Evolutionary conservation across 1,140 invertebrate genomes (phyloP).

Genomic region (Eulimnadia texana): DNA sequence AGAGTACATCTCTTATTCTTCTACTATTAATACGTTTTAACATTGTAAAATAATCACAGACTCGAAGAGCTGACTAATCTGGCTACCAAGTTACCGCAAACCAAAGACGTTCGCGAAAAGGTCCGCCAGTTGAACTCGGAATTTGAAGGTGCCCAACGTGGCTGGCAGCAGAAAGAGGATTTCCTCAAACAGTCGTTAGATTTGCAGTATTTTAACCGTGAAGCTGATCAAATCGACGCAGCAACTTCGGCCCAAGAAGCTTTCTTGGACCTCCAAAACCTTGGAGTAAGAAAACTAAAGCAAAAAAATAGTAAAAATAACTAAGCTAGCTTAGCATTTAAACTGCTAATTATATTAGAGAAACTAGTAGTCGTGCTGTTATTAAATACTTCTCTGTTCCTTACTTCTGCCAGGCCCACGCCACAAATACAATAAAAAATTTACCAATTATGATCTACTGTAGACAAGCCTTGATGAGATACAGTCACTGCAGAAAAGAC

Average conservation of each 20-base stretch:
- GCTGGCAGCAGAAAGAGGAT: constrained; percentile 66
- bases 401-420: no score
- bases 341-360: no score
- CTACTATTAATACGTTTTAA: neutral
- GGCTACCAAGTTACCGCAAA: constrained; percentile 13
- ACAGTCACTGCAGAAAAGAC: constrained; percentile 80
- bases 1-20: constrained; percentile 38
- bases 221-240: constrained; percentile 94
- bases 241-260: constrained; percentile 84
- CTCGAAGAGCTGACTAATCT: neutral
- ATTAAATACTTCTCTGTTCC: no score
- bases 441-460: constrained; percentile 16
- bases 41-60: neutral
- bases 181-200: constrained; percentile 72
- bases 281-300: constrained; percentile 49
- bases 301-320: no score
- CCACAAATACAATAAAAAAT: no score
- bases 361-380: no score
- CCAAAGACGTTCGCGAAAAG: constrained; percentile 48
- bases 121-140: constrained; percentile 59
- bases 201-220: constrained; percentile 80
- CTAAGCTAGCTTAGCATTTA: no score
- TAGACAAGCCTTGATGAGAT: constrained; percentile 85
- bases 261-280: constrained; percentile 74
- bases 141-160: constrained; percentile 51